Conservation (phyloP, 2,797 vertebrate species). For the Trachops cirrhosus region DNA sequence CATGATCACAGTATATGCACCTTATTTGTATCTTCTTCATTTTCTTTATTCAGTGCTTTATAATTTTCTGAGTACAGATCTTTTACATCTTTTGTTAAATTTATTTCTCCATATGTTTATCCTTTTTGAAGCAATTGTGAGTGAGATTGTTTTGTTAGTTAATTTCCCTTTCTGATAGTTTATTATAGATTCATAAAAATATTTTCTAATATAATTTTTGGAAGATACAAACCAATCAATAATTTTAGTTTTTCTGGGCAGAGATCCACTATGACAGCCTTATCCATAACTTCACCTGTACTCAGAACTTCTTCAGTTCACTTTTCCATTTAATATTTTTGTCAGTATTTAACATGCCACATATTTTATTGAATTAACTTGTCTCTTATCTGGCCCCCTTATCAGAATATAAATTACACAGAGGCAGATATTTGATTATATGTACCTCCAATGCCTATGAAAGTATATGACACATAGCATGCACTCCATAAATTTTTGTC, state of each 20-base stretch:
- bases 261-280: background rate
- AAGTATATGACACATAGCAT: background rate
- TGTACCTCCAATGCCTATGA: fast-evolving
- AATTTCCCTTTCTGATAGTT: too few relatives aligned
- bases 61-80: too few relatives aligned
- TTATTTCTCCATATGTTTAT: too few relatives aligned
- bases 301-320: background rate
- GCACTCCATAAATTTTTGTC: background rate
- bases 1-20: too few relatives aligned
- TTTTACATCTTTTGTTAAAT: too few relatives aligned
- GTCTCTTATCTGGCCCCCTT: background rate
- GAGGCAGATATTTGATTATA: background rate
- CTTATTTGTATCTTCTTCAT: too few relatives aligned
- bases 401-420: background rate
- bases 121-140: too few relatives aligned
- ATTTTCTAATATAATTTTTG: background rate
- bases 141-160: too few relatives aligned
- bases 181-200: too few relatives aligned
- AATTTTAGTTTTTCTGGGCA: background rate
- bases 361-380: background rate
- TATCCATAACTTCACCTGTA: background rate
- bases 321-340: background rate
- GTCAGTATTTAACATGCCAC: background rate
- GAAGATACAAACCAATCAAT: background rate
- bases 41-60: too few relatives aligned